Evolutionary conservation across 1,140 invertebrate genomes (phyloP), one percentile per base, ranked within the genome.

Genomic region (Aphelinus atriplicis): DNA sequence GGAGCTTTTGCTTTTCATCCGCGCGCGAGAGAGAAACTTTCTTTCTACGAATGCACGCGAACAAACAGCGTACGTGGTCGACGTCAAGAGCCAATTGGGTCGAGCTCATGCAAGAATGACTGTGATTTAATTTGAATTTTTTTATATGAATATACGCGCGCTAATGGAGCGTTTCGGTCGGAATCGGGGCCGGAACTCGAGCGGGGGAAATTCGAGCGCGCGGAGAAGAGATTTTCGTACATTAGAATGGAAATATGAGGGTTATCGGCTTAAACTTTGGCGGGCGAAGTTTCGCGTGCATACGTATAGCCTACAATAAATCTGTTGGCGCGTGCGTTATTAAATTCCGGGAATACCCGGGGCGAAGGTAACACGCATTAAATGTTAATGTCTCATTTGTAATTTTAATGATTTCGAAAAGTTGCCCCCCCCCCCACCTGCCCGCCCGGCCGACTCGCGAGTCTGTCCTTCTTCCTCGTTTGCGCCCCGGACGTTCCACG

Each of bases 371-470:
- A 61, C 47, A 51, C 57, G 3, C 57, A 71, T 71, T 55, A 71
- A 62, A 62, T 71, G 63, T 63, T 71, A 71, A 71, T 71, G 69
- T 47, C 69, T 71, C 51, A 71, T 63, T 71, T 71, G 69, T 71
- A 71, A 71, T 71, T 71, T 63, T 71, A 71, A 71, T 71, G 68
- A 70, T 70, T 70, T 26, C 47, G 42, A 70, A 70, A 70, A 70
- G 68, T 70, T 70, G 6, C 5, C 7, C 7, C 66, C 46, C 45
- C 26, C 26, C 26, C 45, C 26, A 4, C 58, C 58, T 43, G 26
- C 3, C 26, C 26, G 26, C 26, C 26, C 26, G 26, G 26, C 26
- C 26, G 26, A 0, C 26, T 26, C 26, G 26, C 26, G 26, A 26
- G 26, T 26, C 26, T 26, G 26, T 26, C 26, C 26, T 26, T 26